Percentiles rank a stretch among this genome's conserved stretches.
These are phyloP conservation scores for Montipora sp. DNA, from an alignment of 64 coral and sea anemone genomes.

Conservation along the genomic window DNA sequence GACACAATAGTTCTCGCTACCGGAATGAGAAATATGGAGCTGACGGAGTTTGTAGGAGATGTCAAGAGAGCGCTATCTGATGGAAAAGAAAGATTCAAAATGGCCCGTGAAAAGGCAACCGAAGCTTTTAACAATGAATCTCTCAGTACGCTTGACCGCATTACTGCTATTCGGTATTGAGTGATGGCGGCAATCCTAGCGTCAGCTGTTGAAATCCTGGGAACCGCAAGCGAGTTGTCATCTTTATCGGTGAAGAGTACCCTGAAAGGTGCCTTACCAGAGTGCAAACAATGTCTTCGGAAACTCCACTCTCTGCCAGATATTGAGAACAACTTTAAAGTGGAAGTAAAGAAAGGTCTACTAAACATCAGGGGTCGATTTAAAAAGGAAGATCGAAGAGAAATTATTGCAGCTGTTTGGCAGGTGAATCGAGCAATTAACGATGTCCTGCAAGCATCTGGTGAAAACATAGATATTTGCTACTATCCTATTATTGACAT, in stretches of 20 bases:
- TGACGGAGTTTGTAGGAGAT: no score
- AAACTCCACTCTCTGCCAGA: slow-evolving; percentile 41
- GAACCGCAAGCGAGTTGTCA: no score
- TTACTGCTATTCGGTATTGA: slow-evolving; percentile 32
- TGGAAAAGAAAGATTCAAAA: slow-evolving; percentile 57
- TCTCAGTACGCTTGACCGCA: slow-evolving; percentile 26
- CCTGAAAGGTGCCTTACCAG: background rate
- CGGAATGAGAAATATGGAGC: no score
- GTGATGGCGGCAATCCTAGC: slow-evolving; percentile 57
- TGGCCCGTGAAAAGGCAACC: slow-evolving; percentile 26
- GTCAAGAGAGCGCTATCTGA: no score
- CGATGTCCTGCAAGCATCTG: background rate
- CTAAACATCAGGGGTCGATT: background rate
- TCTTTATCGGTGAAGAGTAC: slow-evolving; percentile 19
- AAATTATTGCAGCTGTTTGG: slow-evolving; percentile 33
- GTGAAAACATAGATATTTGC: background rate
- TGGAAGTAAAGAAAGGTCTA: background rate
- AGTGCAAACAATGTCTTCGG: slow-evolving; percentile 55
- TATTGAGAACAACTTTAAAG: slow-evolving; percentile 9
- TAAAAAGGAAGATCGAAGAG: slow-evolving; percentile 7
- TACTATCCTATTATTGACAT: slow-evolving; percentile 12
- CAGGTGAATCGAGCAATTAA: slow-evolving; percentile 14
- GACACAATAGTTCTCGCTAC: no score
- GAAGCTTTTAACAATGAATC: slow-evolving; percentile 71
- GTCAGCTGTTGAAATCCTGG: no score